A percentile compares a stretch with the other conserved stretches of the same genome.
Evolutionary conservation across 2,113 vertebrate species (phyloP).

Genomic region (Pithys albifrons): DNA sequence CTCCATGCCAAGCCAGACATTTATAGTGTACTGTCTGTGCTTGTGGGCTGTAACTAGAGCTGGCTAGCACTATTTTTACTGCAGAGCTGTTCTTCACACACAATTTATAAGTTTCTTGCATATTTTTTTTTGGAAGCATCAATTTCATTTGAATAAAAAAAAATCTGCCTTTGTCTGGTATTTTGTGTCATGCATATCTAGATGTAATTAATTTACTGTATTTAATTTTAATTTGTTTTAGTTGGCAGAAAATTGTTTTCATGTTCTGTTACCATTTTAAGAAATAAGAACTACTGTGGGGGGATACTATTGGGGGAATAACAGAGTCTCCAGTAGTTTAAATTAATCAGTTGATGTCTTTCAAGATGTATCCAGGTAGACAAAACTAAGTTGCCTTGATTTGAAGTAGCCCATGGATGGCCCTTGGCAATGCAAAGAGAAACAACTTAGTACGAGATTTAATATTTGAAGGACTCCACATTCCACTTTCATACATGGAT

Average conservation of each 20-base stretch:
- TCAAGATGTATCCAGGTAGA: neutral
- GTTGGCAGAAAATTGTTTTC: neutral
- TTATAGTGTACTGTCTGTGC: neutral
- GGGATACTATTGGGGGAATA: neutral
- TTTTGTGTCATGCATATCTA: neutral
- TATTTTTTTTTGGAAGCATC: neutral
- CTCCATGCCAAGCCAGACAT: neutral
- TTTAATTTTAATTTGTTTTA: neutral
- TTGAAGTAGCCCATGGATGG: accelerated
- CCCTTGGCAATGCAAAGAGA: neutral
- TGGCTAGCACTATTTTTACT: neutral
- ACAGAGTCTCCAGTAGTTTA: neutral
- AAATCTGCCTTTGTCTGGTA: neutral
- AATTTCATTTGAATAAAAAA: neutral
- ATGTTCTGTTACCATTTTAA: neutral
- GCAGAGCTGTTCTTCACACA: neutral
- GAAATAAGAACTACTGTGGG: neutral
- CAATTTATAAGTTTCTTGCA: neutral
- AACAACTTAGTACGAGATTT: neutral
- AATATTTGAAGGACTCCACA: neutral
- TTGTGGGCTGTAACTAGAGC: neutral
- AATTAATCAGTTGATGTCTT: neutral
- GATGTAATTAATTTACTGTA: neutral
- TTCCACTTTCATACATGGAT: neutral
- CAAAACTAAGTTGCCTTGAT: neutral